phyloP scores from a whole-genome alignment of 2,888 invertebrate genomes.

The Serripes groenlandicus region DNA sequence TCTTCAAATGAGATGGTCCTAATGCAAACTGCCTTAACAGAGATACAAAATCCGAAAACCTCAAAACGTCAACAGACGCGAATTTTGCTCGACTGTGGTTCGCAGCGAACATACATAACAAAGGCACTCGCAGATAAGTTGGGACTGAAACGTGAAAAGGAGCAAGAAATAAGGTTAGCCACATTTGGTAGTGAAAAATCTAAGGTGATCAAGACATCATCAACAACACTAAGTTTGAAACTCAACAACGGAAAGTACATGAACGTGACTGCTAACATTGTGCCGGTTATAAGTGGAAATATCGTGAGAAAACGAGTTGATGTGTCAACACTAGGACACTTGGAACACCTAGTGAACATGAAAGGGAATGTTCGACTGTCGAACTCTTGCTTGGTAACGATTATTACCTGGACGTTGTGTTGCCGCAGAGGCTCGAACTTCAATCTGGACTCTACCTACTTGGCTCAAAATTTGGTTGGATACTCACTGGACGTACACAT shows the following conservation, averaged over 20 bases:
- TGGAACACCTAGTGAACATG: slow-evolving; percentile 15
- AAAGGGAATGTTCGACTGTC: slow-evolving; percentile 5
- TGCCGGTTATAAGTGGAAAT: slow-evolving; percentile 29
- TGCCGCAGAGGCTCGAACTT: background rate
- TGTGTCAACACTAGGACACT: background rate
- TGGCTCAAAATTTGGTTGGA: slow-evolving; percentile 21
- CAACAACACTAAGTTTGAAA: slow-evolving; percentile 21
- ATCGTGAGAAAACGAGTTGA: slow-evolving; percentile 20
- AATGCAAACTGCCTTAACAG: slow-evolving; percentile 31
- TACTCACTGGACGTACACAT: slow-evolving; percentile 6
- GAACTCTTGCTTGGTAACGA: slow-evolving; percentile 1
- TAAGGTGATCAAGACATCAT: slow-evolving; percentile 27
- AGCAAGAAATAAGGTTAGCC: slow-evolving; percentile 30
- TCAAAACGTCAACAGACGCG: background rate
- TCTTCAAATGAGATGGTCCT: slow-evolving; percentile 22
- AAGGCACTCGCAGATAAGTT: background rate
- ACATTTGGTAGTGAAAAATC: slow-evolving; percentile 40
- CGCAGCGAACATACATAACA: background rate
- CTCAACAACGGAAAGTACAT: slow-evolving; percentile 25
- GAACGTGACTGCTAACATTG: slow-evolving; percentile 32
- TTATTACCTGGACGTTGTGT: background rate
- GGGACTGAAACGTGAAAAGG: slow-evolving; percentile 15
- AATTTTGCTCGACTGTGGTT: background rate
- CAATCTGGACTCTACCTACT: slow-evolving; percentile 6
- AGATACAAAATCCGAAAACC: background rate